Conservation (phyloP, 2,113 vertebrate species). For the Verasper variegatus region DNA sequence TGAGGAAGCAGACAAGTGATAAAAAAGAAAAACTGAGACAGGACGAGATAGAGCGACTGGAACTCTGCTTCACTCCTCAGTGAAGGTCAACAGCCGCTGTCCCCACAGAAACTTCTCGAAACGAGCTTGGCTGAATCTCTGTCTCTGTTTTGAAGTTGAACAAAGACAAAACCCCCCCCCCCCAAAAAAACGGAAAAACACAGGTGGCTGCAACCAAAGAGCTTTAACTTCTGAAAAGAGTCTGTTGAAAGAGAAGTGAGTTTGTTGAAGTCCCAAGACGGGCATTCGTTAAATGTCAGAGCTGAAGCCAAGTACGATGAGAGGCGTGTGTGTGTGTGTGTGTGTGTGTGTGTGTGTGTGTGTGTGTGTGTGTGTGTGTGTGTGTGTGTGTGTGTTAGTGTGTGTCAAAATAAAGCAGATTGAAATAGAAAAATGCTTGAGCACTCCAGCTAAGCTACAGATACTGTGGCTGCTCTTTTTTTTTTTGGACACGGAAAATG, state of each 20-base stretch:
- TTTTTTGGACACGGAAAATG: conserved; percentile 22
- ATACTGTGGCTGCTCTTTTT: conserved; percentile 19
- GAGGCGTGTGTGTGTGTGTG: neutral
- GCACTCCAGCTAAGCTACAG: conserved; percentile 1
- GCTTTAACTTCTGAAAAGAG: conserved; percentile 27
- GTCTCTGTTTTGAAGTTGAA: conserved; percentile 27
- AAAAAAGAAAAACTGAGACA: conserved; percentile 21
- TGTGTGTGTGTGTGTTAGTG: neutral
- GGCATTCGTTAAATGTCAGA: conserved; percentile 52
- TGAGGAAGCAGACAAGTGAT: conserved; percentile 28
- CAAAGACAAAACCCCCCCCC: too few relatives aligned
- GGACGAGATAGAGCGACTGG: conserved; percentile 23
- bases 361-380: neutral
- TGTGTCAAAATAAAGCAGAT: neutral
- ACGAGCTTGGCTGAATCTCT: conserved; percentile 7
- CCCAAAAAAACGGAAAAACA: conserved; percentile 8
- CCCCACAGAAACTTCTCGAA: conserved; percentile 11
- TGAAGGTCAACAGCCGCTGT: conserved; percentile 58
- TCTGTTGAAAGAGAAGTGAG: conserved; percentile 17
- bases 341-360: conserved; percentile 6
- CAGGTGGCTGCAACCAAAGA: conserved; percentile 42
- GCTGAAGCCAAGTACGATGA: neutral
- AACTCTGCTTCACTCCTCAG: conserved; percentile 43
- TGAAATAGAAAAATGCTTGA: neutral
- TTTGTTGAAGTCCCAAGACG: conserved; percentile 39